Evolutionary conservation across 2,888 invertebrate genomes (phyloP), one percentile per base, ranked within the genome.

Genomic region (Diarsia rubi): DNA sequence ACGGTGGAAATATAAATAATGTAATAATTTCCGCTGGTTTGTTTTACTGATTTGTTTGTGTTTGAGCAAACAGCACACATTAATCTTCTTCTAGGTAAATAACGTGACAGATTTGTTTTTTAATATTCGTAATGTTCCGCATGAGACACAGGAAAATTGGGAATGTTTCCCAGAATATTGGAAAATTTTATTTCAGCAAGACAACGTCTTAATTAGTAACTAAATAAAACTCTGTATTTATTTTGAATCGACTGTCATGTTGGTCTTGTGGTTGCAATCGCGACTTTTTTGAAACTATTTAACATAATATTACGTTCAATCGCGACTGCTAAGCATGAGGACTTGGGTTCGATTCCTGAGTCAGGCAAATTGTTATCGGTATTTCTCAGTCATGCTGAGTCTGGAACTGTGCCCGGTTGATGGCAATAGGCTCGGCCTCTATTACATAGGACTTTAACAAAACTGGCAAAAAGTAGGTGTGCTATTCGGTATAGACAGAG

Each of bases 1-100:
- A 31, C n/a, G 31, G 12, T 52, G 44, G 24, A 62, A 66, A 45
- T 66, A 37, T 44, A 47, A 64, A 60, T 73, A 54, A 57, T 66
- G 14, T 31, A 73, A 37, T 69, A 45, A 69, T 73, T 80, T 62
- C 9, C 5, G 37, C 12, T 54, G 60, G 44, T 73, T 79, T 54
- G 49, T 57, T 47, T 37, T n/a, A 27, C 2, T 19, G 27, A 49
- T 49, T 60, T 16, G 8, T 64, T 82, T 42, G 12, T 45, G 11
- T 75, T 67, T 57, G 19, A 27, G 27, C 45, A 27, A 59, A 73
- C 14, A 31, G 1, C 19, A 71, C 14, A 42, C 16, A 64, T 21
- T 16, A 71, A 62, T 62, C 42, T 42, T 62, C 14, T 42, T 42
- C 42, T 42, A 42, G 27, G 9, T 16, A 57, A 57, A 57, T 27